Base-by-base conservation (phyloP, 1,140 invertebrate genomes). In the Euwallacea fornicatus region DNA sequence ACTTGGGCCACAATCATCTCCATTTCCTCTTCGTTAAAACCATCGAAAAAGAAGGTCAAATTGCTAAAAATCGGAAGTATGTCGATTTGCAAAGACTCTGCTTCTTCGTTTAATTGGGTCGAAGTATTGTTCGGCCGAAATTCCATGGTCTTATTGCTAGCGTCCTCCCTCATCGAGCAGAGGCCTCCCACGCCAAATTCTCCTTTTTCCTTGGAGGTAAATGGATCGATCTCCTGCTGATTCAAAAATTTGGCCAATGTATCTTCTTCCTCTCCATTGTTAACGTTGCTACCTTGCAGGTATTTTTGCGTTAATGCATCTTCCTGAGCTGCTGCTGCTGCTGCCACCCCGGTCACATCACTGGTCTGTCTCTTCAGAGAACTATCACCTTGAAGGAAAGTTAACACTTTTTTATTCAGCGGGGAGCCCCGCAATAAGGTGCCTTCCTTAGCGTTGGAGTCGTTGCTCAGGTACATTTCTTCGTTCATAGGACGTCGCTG, bases 401-500 rank as follows among this genome's bases (percentile, higher is more conserved):
- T 64, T 56, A 63, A n/a, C 3, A 69, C 42, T 80, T 86, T 87
- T 80, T 89, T 88, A 75, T 86, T 88, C 6, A 88, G 78, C 3
- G 88, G 88, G n/a, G 88, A 89, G n/a, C 85, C 83, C 2, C 82
- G 80, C 3, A 65, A 83, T 60, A 16, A 56, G 13, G 6, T 21
- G 8, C 70, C 81, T 67, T 83, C 73, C 46, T 69, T 53, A 15
- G 66, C 81, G 0, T 75, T 72, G 15, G 54, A 75, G 7, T 61
- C 46, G 71, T 68, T 73, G 15, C 81, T 79, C 59, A 84, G 74
- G 74, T 83, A 87, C 13, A 81, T 76, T 42, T 86, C 83, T 80
- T 92, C 91, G 15, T 83, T 81, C 2, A 88, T 85, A 7, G 87
- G 82, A 62, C 81, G 82, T 60, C 86, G 84, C 0, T 87, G 80